phyloP scores from a whole-genome alignment of 2,113 vertebrate genomes.

The Coreoperca whiteheadi region DNA sequence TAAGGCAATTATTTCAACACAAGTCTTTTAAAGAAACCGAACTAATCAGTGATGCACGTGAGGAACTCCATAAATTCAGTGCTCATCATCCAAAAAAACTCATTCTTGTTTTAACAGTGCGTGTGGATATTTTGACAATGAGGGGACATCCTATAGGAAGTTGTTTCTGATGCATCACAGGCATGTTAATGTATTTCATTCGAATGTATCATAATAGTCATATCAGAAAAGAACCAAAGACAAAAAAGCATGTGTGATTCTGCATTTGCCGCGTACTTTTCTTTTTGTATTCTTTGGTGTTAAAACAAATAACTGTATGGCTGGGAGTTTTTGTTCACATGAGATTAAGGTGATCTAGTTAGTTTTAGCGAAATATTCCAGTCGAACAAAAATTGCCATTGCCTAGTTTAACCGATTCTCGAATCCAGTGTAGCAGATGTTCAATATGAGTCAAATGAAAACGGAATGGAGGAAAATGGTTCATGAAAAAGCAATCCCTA shows the following conservation, averaged over 20 bases:
- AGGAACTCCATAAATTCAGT: constrained; percentile 51
- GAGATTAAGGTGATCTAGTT: not conserved
- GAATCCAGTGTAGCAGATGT: not conserved
- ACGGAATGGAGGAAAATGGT: not conserved
- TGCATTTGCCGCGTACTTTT: not conserved
- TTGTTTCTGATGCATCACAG: constrained; percentile 35
- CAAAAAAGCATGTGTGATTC: not conserved
- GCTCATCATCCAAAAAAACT: constrained; percentile 44
- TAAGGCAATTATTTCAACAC: constrained; percentile 64
- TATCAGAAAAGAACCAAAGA: not conserved
- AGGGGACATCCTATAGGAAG: not conserved
- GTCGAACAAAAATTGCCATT: not conserved
- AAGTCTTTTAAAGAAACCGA: constrained; percentile 43
- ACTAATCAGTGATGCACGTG: constrained; percentile 46
- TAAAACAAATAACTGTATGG: not conserved
- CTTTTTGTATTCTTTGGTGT: not conserved
- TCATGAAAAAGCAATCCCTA: not conserved
- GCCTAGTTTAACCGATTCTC: not conserved
- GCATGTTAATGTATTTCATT: constrained; percentile 1
- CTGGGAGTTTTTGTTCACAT: not conserved
- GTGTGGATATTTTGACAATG: constrained; percentile 25
- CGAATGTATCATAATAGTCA: constrained; percentile 2
- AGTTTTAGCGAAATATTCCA: not conserved
- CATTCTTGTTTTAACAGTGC: constrained; percentile 46
- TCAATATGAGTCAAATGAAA: not conserved